These are phyloP conservation scores for Aphidoletes aphidimyza DNA, from an alignment of 2,888 invertebrate species.

Conservation along the genomic window DNA sequence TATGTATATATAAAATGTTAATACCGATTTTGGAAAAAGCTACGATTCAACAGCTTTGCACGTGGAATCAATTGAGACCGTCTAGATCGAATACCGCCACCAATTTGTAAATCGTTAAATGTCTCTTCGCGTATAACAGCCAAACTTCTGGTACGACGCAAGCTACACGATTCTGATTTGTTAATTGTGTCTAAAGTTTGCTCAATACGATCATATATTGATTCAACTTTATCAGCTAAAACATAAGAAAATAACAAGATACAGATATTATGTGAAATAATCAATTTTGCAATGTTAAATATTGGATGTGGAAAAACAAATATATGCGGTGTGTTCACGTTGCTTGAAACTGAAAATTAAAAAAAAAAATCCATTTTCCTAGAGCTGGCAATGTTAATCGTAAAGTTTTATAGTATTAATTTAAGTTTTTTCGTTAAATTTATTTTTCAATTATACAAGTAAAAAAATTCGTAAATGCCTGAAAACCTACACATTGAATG, in stretches of 20 bases:
- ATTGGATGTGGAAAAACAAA: too few relatives aligned
- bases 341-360: too few relatives aligned
- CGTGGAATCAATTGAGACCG: constrained; percentile 83
- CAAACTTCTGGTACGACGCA: constrained; percentile 77
- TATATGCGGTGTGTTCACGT: too few relatives aligned
- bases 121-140: constrained; percentile 83
- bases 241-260: neutral
- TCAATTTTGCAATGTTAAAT: neutral
- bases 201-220: constrained; percentile 54
- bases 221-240: constrained; percentile 49
- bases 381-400: too few relatives aligned
- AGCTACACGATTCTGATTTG: constrained; percentile 67
- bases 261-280: too few relatives aligned
- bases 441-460: too few relatives aligned
- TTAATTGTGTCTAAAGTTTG: constrained; percentile 54
- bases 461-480: too few relatives aligned
- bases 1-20: neutral
- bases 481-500: too few relatives aligned
- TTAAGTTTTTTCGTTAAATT: too few relatives aligned
- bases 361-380: too few relatives aligned
- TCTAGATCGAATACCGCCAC: constrained; percentile 73
- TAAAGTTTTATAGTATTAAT: too few relatives aligned
- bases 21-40: constrained; percentile 79
- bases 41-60: constrained; percentile 80
- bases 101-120: constrained; percentile 76